Evolutionary conservation across 2,113 vertebrate species (phyloP).

Genomic region (Terrapene triunguis): DNA sequence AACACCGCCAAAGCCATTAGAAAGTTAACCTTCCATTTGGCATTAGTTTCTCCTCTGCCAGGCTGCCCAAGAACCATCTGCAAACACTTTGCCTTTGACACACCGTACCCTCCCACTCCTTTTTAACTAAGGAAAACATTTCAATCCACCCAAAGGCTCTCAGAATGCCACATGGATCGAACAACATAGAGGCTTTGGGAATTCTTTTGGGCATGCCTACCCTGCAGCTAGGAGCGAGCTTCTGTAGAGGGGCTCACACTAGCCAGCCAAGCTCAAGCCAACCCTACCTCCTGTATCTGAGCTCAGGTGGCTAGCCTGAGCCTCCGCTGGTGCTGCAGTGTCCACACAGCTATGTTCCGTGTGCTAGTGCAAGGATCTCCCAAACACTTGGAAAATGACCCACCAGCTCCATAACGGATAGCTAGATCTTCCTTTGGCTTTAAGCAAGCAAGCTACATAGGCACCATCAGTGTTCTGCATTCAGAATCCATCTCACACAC

Average conservation of each 20-base stretch:
- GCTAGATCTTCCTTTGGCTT: conserved; percentile 21
- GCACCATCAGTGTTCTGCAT: conserved; percentile 52
- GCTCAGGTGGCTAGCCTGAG: background rate
- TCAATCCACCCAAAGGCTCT: background rate
- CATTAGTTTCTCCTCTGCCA: background rate
- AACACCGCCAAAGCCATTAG: background rate
- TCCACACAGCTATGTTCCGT: background rate
- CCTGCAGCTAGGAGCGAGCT: background rate
- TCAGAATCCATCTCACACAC: conserved; percentile 64
- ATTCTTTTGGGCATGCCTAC: background rate
- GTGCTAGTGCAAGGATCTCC: background rate
- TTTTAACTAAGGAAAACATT: background rate
- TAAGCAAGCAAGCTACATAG: background rate
- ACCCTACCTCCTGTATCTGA: background rate
- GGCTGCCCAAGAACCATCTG: background rate
- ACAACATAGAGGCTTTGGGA: background rate
- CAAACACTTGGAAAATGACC: conserved; percentile 52
- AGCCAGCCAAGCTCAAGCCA: background rate
- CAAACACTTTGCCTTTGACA: background rate
- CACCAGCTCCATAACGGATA: conserved; percentile 34
- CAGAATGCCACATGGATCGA: background rate
- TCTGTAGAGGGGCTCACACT: background rate
- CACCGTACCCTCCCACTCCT: background rate
- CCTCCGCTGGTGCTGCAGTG: background rate
- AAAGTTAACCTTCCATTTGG: background rate